Percentiles rank a stretch among this genome's conserved stretches.
Conservation (phyloP, 2,888 invertebrate species). For the Rhamnusium bicolor region DNA sequence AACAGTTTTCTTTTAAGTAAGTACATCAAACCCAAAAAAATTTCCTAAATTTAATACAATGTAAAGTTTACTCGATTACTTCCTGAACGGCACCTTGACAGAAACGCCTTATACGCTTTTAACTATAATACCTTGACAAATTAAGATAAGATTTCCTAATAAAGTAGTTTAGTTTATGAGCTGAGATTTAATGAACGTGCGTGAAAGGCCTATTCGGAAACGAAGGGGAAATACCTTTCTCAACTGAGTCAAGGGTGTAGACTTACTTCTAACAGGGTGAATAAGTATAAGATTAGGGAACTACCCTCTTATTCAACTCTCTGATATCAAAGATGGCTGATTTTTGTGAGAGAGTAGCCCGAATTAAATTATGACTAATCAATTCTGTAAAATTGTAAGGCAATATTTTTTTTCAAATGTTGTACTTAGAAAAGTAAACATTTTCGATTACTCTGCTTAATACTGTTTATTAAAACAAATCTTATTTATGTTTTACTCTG, state of each 20-base stretch:
- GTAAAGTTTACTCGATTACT: not conserved
- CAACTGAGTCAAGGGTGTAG: constrained; percentile 59
- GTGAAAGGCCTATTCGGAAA: constrained; percentile 39
- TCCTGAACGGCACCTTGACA: not conserved
- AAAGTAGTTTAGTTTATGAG: constrained; percentile 48
- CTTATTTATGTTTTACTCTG: too few species aligned
- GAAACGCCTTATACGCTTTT: not conserved
- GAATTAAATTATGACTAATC: constrained; percentile 14
- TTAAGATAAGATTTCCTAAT: constrained; percentile 49
- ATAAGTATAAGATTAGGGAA: constrained; percentile 65
- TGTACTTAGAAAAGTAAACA: too few species aligned
- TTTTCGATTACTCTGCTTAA: too few species aligned
- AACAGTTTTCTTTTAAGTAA: too few species aligned
- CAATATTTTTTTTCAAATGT: too few species aligned
- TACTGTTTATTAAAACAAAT: too few species aligned
- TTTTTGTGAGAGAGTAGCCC: constrained; percentile 53
- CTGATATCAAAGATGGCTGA: constrained; percentile 66
- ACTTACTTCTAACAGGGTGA: constrained; percentile 65
- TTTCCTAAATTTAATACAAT: not conserved
- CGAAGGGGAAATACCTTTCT: constrained; percentile 42
- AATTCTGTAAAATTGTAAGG: not conserved
- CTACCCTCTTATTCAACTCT: constrained; percentile 61
- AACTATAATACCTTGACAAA: constrained; percentile 21
- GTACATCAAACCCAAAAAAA: too few species aligned
- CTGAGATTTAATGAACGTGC: constrained; percentile 43